A percentile compares a stretch with the other conserved stretches of the same genome.
Conservation (phyloP, 2,113 vertebrate species). For the Dascyllus trimaculatus region DNA sequence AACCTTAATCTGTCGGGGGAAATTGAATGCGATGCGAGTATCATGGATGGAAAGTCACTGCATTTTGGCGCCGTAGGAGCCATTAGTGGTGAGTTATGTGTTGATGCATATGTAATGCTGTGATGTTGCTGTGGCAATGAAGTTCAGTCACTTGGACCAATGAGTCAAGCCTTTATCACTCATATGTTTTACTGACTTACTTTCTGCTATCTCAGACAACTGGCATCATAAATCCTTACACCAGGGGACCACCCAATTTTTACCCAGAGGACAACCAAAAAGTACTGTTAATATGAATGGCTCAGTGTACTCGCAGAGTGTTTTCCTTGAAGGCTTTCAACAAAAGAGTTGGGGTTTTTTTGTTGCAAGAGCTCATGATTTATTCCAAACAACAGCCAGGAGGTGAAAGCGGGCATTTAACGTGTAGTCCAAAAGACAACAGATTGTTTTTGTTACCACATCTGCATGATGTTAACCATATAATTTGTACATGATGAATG, state of each 20-base stretch:
- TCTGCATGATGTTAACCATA: conserved; percentile 38
- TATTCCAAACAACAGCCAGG: conserved; percentile 23
- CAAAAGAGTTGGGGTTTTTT: neutral
- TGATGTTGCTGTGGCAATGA: neutral
- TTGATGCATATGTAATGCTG: neutral
- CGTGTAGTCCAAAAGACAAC: conserved; percentile 32
- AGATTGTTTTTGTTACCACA: conserved; percentile 51
- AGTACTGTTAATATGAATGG: conserved; percentile 1
- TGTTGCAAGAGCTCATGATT: conserved; percentile 16
- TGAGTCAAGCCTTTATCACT: neutral
- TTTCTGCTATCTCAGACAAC: conserved; percentile 9
- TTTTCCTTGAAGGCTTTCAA: conserved; percentile 39
- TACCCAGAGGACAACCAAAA: conserved; percentile 12
- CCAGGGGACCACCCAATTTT: conserved; percentile 4
- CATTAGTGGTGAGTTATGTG: conserved; percentile 87
- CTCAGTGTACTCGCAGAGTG: neutral
- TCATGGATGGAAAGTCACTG: conserved; percentile 98
- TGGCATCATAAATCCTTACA: conserved; percentile 4
- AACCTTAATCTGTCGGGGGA: conserved; percentile 97
- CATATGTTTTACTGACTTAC: conserved; percentile 16
- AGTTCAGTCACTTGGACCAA: conserved; percentile 19
- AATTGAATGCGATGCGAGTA: conserved; percentile 98
- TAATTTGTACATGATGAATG: conserved; percentile 38
- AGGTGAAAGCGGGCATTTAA: conserved; percentile 33
- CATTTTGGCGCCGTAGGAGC: conserved; percentile 98